Evolutionary conservation across 2,888 invertebrate species (phyloP).

Genomic region (Agriotes lineatus): DNA sequence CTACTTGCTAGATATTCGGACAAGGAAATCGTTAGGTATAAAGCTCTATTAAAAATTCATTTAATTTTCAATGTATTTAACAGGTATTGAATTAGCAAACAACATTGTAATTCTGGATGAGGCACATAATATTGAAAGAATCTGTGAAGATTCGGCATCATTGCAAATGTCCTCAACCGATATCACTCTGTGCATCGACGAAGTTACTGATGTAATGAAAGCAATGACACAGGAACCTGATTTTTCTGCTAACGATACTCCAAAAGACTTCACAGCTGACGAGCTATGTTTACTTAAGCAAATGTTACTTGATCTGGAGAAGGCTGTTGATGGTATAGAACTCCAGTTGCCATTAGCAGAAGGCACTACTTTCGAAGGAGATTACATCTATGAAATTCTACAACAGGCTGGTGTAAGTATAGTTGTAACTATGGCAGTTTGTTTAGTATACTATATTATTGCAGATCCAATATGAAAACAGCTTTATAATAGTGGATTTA

Average conservation of each 20-base stretch:
- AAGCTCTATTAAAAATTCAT: too few relatives aligned
- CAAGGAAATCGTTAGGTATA: constrained; percentile 74
- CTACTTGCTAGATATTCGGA: constrained; percentile 92
- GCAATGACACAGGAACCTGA: constrained; percentile 61
- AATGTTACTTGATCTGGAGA: constrained; percentile 82
- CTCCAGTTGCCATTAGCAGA: constrained; percentile 68
- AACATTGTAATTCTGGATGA: constrained; percentile 95
- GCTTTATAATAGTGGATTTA: constrained; percentile 71
- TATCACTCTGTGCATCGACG: constrained; percentile 91
- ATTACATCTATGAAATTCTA: constrained; percentile 82
- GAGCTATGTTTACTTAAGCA: constrained; percentile 85
- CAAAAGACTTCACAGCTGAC: constrained; percentile 85
- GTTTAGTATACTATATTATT: too few relatives aligned
- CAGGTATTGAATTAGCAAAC: constrained; percentile 74
- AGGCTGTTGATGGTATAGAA: constrained; percentile 77
- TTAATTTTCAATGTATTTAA: too few relatives aligned
- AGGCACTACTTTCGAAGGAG: constrained; percentile 80
- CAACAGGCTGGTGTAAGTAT: constrained; percentile 73
- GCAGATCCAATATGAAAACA: constrained; percentile 53
- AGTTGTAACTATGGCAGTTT: too few relatives aligned
- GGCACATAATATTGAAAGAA: constrained; percentile 97
- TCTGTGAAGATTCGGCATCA: constrained; percentile 93
- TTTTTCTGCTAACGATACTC: constrained; percentile 64
- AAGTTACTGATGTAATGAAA: constrained; percentile 84
- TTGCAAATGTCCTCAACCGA: constrained; percentile 86